Percentiles rank a stretch among this genome's conserved stretches.
Evolutionary conservation across 92 coral and sea anemone genomes (phyloP).

Genomic region (Bergia puertoricense): DNA sequence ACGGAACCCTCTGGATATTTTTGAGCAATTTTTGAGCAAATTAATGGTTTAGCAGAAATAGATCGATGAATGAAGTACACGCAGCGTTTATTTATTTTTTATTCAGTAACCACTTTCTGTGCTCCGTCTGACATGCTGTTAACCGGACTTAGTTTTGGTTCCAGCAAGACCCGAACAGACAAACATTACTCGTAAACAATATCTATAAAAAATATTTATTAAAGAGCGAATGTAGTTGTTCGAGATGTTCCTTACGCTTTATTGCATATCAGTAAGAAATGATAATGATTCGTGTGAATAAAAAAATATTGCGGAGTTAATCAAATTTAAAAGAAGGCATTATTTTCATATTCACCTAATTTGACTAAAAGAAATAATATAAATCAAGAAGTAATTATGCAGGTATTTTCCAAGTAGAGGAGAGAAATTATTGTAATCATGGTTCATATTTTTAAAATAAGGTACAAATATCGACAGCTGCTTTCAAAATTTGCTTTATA

Average conservation of each 20-base stretch:
- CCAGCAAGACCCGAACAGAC: background rate
- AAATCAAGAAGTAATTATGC: constrained; percentile 9
- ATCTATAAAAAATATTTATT: no score
- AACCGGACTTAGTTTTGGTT: background rate
- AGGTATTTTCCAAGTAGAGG: background rate
- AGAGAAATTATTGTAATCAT: background rate
- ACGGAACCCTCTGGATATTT: no score
- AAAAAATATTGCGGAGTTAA: background rate
- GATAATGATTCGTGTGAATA: background rate
- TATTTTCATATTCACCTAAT: background rate
- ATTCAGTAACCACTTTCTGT: background rate
- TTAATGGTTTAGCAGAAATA: background rate
- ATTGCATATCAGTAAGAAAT: background rate
- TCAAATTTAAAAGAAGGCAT: background rate
- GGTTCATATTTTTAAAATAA: background rate
- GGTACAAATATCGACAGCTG: background rate
- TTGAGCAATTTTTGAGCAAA: background rate
- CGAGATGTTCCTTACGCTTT: no score
- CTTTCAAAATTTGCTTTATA: background rate
- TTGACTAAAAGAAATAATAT: constrained; percentile 5
- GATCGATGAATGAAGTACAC: background rate
- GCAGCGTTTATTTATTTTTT: no score
- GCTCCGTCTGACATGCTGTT: background rate
- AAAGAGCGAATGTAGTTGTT: background rate
- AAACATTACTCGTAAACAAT: no score